Evolutionary conservation across 1,140 invertebrate species (phyloP), one percentile per base, ranked within the genome.

Genomic region (Brachionus sp.): DNA sequence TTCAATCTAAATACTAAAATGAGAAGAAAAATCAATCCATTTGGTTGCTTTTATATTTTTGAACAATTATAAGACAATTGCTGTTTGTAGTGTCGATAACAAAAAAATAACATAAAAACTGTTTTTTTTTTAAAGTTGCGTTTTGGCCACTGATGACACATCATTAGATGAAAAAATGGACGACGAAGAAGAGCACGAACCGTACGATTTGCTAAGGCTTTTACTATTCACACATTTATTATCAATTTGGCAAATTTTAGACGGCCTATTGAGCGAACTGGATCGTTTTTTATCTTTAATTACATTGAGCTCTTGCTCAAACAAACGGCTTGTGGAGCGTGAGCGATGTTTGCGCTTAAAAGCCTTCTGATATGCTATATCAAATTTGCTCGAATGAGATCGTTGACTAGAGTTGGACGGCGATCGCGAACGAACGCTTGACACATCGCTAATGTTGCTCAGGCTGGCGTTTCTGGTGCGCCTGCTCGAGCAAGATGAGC

Each of bases 1-100:
- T 53, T 53, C 50, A 53, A 53, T 66, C 62, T 66, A 66, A 13
- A 66, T 66, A 66, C 62, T 66, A 66, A 66, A 66, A 66, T 35
- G 33, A 16, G 33, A 66, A 3, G 10, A 66, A 66, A 66, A 66
- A 3, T 1, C 23, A 66, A 66, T 29, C 29, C 1, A 29, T 29
- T 29, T 29, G 29, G 1, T 29, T 29, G 29, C 29, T 29, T 29
- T 29, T 29, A 29, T 29, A 29, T 29, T 29, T 29, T 29, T 16
- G 16, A 9, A 29, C 2, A 33, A 66, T 29, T 4, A 33, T 2
- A 13, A 35, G 62, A 66, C 62, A 6, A 35, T 13, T 13, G 0
- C 25, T 7, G 5, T 4, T 6, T 10, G 1, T 33, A 13, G 12
- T 23, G 29, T 3, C 1, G 6, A 35, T n/a, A 66, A 66, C 9